These are phyloP conservation scores for Motacilla alba DNA, from an alignment of 2,113 vertebrate genomes.

Conservation along the genomic window DNA sequence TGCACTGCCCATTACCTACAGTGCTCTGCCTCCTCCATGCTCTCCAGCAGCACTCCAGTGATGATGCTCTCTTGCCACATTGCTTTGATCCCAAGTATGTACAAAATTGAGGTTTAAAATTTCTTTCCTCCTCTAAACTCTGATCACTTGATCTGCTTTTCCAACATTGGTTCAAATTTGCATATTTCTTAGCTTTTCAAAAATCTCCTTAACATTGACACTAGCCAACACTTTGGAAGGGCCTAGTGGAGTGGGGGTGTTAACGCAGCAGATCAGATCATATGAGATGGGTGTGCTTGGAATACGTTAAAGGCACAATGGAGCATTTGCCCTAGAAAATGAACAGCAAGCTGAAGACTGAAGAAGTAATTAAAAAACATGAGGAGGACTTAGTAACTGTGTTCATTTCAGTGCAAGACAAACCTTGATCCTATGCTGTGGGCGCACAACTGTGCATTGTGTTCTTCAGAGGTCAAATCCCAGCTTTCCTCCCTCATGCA, in stretches of 20 bases:
- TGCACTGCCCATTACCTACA: accelerated
- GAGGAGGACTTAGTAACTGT: neutral
- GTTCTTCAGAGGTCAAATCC: neutral
- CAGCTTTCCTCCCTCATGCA: neutral
- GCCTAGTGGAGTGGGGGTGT: neutral
- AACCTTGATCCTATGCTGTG: neutral
- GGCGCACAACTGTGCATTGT: neutral
- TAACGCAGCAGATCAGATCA: neutral
- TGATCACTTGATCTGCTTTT: neutral
- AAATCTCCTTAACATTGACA: neutral
- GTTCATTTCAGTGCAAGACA: neutral
- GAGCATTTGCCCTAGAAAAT: neutral
- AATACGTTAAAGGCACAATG: neutral
- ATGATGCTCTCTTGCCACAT: neutral
- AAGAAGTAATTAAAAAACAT: neutral
- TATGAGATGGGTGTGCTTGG: neutral
- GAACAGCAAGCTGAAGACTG: neutral
- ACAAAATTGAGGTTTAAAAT: neutral
- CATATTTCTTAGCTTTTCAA: neutral
- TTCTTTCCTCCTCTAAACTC: neutral
- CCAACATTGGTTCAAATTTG: neutral
- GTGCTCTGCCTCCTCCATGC: neutral
- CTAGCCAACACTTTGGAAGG: neutral
- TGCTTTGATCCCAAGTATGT: neutral
- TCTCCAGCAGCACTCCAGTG: accelerated